Evolutionary conservation across 2,113 vertebrate genomes (phyloP).

Genomic region (Nothobranchius furzeri): DNA sequence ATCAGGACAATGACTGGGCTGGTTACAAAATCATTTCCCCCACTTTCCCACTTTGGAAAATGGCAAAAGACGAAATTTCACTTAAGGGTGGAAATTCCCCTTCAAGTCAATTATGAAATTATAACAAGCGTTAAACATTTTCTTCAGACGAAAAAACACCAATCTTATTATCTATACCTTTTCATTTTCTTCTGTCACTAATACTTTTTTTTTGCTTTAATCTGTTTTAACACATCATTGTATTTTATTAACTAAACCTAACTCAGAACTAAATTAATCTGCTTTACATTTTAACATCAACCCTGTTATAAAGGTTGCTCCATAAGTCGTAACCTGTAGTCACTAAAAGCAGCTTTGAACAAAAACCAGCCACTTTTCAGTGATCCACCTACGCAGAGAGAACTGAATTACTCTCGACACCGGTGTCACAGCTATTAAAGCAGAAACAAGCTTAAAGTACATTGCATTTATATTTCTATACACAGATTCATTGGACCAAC

Average conservation of each 20-base stretch:
- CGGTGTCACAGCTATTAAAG: constrained; percentile 23
- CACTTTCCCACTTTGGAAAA: no score
- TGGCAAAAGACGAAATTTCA: no score
- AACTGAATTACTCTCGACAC: constrained; percentile 24
- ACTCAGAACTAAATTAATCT: background rate
- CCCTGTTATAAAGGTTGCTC: constrained; percentile 11
- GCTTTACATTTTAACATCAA: constrained; percentile 6
- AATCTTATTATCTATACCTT: no score
- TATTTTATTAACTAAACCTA: background rate
- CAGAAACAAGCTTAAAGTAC: background rate
- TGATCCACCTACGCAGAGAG: constrained; percentile 44
- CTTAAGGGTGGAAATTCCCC: no score
- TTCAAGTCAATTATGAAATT: no score
- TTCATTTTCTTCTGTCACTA: no score
- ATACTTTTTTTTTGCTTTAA: background rate
- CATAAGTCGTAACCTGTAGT: constrained; percentile 13
- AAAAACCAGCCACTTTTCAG: constrained; percentile 30
- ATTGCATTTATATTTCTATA: constrained; percentile 24
- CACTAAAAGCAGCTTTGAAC: constrained; percentile 20
- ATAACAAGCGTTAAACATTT: no score
- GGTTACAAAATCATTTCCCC: no score
- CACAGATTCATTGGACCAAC: background rate
- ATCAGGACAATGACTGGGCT: no score
- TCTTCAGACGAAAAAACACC: no score
- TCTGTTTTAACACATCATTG: background rate